A percentile compares a stretch with the other conserved stretches of the same genome.
phyloP scores from a whole-genome alignment of 2,888 invertebrate species.

The Deilephila elpenor region DNA sequence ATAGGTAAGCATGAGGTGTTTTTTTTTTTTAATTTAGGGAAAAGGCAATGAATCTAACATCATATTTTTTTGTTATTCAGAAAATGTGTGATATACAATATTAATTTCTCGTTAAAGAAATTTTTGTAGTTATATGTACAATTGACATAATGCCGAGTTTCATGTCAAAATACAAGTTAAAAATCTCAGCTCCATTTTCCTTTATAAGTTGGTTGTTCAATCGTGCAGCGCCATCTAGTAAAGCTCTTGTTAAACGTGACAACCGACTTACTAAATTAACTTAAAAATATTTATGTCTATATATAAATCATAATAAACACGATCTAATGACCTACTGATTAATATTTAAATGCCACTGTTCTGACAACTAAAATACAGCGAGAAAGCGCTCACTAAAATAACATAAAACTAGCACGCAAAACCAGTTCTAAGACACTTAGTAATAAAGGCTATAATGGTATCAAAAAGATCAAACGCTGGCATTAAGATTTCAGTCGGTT shows the following conservation, averaged over 20 bases:
- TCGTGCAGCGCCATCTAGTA: background rate
- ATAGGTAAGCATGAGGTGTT: no score
- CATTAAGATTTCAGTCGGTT: conserved; percentile 12
- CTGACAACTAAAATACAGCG: conserved; percentile 15
- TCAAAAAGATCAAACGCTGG: background rate
- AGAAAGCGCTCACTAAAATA: conserved; percentile 6
- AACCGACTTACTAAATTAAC: background rate
- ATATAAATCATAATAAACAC: conserved; percentile 20
- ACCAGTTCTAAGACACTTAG: background rate
- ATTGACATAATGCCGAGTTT: background rate
- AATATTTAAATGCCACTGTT: conserved; percentile 20
- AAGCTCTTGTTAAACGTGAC: background rate
- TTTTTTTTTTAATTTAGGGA: no score
- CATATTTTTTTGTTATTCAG: no score
- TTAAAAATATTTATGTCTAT: background rate
- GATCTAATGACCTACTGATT: conserved; percentile 19
- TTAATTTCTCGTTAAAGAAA: no score
- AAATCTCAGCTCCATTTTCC: background rate
- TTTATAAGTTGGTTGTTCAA: background rate
- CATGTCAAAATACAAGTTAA: background rate
- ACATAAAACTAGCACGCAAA: background rate
- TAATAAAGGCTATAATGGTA: conserved; percentile 7
- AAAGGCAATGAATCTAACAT: no score
- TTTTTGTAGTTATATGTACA: background rate
- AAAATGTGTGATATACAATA: no score